A percentile compares a stretch with the other conserved stretches of the same genome.
These are phyloP conservation scores for Tachyglossus aculeatus DNA, from an alignment of 2,797 vertebrate species.

Conservation along the genomic window DNA sequence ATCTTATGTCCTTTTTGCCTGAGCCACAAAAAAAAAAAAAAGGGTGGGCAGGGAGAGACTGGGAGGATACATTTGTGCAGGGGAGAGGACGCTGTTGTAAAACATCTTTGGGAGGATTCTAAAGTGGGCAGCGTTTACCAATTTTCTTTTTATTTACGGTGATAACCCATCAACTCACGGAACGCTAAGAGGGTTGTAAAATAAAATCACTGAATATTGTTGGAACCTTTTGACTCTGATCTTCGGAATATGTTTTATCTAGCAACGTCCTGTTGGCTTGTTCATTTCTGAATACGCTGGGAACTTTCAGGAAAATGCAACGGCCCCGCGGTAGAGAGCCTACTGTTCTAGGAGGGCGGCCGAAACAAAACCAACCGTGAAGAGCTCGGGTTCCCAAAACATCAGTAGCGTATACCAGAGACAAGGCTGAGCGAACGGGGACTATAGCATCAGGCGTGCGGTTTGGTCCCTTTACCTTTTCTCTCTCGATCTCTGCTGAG, in stretches of 20 bases:
- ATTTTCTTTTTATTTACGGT: constrained; percentile 26
- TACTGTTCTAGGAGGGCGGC: constrained; percentile 19
- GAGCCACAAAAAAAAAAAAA: constrained; percentile 65
- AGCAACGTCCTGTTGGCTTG: neutral
- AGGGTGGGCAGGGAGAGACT: constrained; percentile 40
- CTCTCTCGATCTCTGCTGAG: neutral
- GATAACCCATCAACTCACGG: constrained; percentile 28
- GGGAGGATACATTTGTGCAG: constrained; percentile 27
- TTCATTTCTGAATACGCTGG: constrained; percentile 14
- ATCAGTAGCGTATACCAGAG: neutral
- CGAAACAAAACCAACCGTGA: neutral
- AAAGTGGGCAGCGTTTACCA: neutral
- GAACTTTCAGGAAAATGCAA: neutral
- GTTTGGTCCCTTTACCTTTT: neutral
- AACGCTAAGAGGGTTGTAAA: too few relatives aligned
- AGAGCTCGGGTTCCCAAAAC: neutral
- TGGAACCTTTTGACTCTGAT: too few relatives aligned
- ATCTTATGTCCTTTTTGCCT: constrained; percentile 64
- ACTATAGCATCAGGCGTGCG: neutral
- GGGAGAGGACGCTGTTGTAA: too few relatives aligned
- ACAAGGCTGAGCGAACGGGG: neutral
- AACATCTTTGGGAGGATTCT: neutral
- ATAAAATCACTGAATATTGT: too few relatives aligned
- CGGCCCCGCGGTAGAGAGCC: neutral
- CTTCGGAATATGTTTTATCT: too few relatives aligned